Conservation (phyloP, 2,888 invertebrate genomes). For the Smittia sp. region DNA sequence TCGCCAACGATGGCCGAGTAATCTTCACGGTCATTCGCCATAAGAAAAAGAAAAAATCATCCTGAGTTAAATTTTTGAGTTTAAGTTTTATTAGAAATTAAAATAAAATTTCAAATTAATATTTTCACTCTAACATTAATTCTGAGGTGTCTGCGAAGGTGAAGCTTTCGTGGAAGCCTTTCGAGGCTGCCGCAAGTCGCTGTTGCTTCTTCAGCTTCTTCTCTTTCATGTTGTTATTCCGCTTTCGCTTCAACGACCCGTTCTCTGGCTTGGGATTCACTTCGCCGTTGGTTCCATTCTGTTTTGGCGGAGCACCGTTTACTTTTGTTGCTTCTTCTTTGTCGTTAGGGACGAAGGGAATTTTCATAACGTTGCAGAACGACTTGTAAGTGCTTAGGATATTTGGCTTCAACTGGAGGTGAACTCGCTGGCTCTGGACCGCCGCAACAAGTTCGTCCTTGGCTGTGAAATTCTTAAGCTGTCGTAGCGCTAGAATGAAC, state of each 20-base stretch:
- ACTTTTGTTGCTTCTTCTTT: conserved; percentile 34
- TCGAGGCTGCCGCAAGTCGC: conserved; percentile 47
- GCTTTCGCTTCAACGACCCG: not conserved
- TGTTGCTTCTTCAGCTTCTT: conserved; percentile 48
- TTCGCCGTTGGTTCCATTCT: not conserved
- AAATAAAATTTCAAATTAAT: conserved; percentile 9
- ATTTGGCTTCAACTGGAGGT: conserved; percentile 19
- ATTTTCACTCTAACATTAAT: not conserved
- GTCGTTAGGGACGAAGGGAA: conserved; percentile 41
- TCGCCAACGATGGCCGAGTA: not conserved
- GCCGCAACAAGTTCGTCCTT: conserved; percentile 18
- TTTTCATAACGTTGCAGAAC: conserved; percentile 45
- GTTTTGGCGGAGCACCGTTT: not conserved
- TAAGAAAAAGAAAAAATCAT: conserved; percentile 14
- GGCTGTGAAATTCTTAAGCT: conserved; percentile 20
- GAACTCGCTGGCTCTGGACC: not conserved
- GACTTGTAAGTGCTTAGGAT: conserved; percentile 22
- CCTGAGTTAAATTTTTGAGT: not conserved
- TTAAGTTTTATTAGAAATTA: not conserved
- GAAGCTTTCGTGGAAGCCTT: conserved; percentile 47
- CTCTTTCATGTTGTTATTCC: conserved; percentile 43
- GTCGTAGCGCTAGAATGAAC: conserved; percentile 17
- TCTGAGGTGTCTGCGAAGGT: conserved; percentile 43
- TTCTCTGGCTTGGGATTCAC: not conserved
- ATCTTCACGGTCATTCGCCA: not conserved